A percentile compares a stretch with the other conserved stretches of the same genome.
Conservation (phyloP, 2,888 invertebrate genomes). For the Lasioglossum leucozonium region DNA sequence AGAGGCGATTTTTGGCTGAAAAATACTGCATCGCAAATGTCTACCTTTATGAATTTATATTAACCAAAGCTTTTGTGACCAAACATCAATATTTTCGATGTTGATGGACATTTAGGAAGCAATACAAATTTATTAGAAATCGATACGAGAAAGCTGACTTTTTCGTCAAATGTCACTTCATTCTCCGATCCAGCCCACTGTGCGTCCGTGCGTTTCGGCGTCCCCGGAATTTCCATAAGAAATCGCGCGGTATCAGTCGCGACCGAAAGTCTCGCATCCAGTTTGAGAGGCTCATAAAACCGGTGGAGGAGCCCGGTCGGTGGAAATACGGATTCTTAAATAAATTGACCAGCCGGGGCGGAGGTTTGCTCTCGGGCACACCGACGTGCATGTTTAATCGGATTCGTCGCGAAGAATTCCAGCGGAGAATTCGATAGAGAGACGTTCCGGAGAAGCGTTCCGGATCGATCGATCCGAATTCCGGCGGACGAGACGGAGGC, state of each 20-base stretch:
- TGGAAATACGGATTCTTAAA: conserved; percentile 7
- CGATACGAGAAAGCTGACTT: too few species aligned
- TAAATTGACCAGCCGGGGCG: background rate
- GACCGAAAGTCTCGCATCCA: conserved; percentile 6
- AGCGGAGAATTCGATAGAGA: conserved; percentile 47
- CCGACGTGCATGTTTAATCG: conserved; percentile 40
- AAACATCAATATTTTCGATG: too few species aligned
- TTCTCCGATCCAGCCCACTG: too few species aligned
- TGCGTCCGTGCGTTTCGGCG: background rate
- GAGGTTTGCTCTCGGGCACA: conserved; percentile 6
- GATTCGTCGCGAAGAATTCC: conserved; percentile 43
- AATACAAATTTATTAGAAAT: too few species aligned
- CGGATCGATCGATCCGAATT: conserved; percentile 55
- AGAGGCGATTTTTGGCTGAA: too few species aligned
- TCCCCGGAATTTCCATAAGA: background rate
- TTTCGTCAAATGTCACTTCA: too few species aligned
- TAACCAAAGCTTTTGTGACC: too few species aligned
- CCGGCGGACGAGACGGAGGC: conserved; percentile 30
- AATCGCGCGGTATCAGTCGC: background rate
- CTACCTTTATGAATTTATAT: too few species aligned
- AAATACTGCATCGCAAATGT: too few species aligned
- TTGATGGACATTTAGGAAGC: too few species aligned
- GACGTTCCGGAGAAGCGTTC: conserved; percentile 42
- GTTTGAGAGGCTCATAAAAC: background rate
- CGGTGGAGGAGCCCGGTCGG: too few species aligned